Conservation (phyloP, 2,888 invertebrate species). For the Stegophylla sp. region DNA sequence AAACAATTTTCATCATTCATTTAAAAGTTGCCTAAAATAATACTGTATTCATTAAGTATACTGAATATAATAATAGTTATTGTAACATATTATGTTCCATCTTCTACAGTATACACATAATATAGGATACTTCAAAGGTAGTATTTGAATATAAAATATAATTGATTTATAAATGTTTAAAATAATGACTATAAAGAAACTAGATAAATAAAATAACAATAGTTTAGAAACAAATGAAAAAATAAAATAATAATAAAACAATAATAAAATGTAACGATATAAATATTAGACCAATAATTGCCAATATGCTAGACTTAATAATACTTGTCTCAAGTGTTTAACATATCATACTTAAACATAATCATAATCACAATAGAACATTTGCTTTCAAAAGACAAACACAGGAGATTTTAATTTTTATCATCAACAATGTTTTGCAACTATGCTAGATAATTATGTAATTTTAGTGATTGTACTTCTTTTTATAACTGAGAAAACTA, state of each 20-base stretch:
- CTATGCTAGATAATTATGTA: constrained; percentile 18
- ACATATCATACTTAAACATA: constrained; percentile 49
- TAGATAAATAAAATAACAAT: constrained; percentile 53
- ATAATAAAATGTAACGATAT: constrained; percentile 56
- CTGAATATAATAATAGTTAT: constrained; percentile 48
- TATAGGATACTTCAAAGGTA: constrained; percentile 47
- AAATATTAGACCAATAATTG: constrained; percentile 43
- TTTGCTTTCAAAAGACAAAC: constrained; percentile 31
- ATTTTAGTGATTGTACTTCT: constrained; percentile 40
- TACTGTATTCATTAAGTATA: constrained; percentile 54
- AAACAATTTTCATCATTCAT: constrained; percentile 22
- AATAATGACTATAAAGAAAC: constrained; percentile 59
- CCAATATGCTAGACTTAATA: constrained; percentile 47
- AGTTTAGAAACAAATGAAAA: constrained; percentile 37
- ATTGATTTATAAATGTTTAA: constrained; percentile 45
- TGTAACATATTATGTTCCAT: constrained; percentile 36
- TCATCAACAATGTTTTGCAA: constrained; percentile 25
- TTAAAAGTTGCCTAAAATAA: constrained; percentile 45
- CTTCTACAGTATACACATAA: constrained; percentile 43
- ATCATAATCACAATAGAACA: constrained; percentile 54
- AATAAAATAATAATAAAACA: constrained; percentile 47
- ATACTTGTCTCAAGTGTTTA: constrained; percentile 47
- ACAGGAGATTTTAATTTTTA: constrained; percentile 26
- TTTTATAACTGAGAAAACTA: constrained; percentile 30
- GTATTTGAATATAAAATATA: constrained; percentile 48